Evolutionary conservation across 2,797 vertebrate species (phyloP), one percentile per base, ranked within the genome.

Genomic region (Paramormyrops hopkinsi): DNA sequence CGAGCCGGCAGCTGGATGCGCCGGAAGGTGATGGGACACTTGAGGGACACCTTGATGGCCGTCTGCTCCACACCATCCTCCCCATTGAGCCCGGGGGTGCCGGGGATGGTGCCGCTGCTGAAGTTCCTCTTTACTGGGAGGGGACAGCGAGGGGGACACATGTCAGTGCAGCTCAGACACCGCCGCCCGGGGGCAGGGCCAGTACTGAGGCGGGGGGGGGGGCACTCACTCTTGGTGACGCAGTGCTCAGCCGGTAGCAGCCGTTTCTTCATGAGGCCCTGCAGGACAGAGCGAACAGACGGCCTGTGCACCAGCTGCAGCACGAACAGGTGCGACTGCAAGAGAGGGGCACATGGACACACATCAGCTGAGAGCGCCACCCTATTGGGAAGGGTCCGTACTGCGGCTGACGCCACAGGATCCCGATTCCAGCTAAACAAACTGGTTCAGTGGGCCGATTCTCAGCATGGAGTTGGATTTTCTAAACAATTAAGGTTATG

Each of bases 31-130:
- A 99, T 99, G 3, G 98, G 98, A 89, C 98, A 99, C 92, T 99
- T 99, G 46, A 99, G 96, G 25, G 98, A 98, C 87, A 99, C 98
- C 91, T 99, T 99, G 92, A 99, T 99, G 19, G 98, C 98, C 0
- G 98, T 99, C 94, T 99, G 98, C 90, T 99, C 98, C 53, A 99
- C 98, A 0, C 98, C 98, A 0, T 99, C 98, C 94, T 99, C 98
- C 0, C 98, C 98, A 0, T 98, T 99, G 89, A 98, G 96, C 0
- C 98, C 98, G 0, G 98, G 97, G 0, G 97, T 98, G 46, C 98
- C 98, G 0, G 98, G 97, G 91, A 99, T 97, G 9, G 97, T 97
- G 25, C 98, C 97, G 0, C 97, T 98, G 92, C 97, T 98, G 95
- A 99, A 99, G 91, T 99, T 99, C 56, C 98, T 96, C 93, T 99